Evolutionary conservation across 2,113 vertebrate species (phyloP).

Genomic region (Bos javanicus): DNA sequence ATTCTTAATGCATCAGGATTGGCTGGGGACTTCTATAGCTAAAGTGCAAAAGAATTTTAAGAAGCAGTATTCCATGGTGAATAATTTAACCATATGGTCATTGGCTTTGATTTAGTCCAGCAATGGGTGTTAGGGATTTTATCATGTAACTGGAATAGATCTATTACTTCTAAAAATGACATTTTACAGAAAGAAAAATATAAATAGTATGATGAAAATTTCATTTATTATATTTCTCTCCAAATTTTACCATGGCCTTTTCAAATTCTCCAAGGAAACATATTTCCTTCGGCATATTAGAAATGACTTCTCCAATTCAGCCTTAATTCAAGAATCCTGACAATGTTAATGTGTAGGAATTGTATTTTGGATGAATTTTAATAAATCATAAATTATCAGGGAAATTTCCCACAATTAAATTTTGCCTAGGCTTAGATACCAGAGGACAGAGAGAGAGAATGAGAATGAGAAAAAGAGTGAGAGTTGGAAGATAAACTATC

Average conservation of each 20-base stretch:
- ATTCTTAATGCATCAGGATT: conserved; percentile 57
- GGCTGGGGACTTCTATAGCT: not conserved
- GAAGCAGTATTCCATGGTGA: conserved; percentile 60
- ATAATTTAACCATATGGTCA: conserved; percentile 68
- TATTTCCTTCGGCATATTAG: conserved; percentile 36
- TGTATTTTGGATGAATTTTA: conserved; percentile 31
- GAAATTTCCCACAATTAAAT: conserved; percentile 27
- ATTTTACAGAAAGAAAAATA: conserved; percentile 32
- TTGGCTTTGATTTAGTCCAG: conserved; percentile 57
- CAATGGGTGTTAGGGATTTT: conserved; percentile 38
- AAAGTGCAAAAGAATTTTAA: conserved; percentile 61
- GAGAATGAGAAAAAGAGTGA: not conserved
- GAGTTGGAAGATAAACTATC: not conserved
- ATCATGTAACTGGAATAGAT: conserved; percentile 45
- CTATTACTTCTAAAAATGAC: conserved; percentile 31
- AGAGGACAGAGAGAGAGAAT: not conserved
- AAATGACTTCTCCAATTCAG: not conserved
- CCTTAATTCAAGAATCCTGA: not conserved
- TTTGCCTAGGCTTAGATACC: not conserved
- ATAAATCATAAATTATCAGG: conserved; percentile 38
- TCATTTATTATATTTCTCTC: conserved; percentile 44
- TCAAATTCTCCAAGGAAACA: conserved; percentile 27
- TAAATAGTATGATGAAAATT: conserved; percentile 53
- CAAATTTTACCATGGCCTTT: conserved; percentile 28
- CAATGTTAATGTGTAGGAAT: not conserved